These are phyloP conservation scores for Elgaria multicarinata DNA, from an alignment of 2,113 vertebrate genomes.

Conservation along the genomic window DNA sequence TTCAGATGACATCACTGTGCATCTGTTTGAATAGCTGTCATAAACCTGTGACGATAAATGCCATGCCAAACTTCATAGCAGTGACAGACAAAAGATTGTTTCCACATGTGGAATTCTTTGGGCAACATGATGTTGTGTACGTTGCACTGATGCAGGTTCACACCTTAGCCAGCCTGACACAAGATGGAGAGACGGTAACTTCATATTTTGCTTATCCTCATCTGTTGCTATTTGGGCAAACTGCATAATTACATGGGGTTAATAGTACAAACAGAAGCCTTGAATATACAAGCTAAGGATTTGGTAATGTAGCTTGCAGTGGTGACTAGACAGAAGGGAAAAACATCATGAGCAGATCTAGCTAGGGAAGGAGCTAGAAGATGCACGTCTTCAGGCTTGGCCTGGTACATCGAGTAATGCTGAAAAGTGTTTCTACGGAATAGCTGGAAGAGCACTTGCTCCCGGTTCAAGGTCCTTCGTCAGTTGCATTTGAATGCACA, in stretches of 20 bases:
- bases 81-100: background rate
- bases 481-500: background rate
- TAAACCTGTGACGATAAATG: constrained; percentile 17
- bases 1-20: background rate
- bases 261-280: background rate
- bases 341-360: background rate
- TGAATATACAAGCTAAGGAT: background rate
- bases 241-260: background rate
- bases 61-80: constrained; percentile 14
- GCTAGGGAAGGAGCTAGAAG: background rate
- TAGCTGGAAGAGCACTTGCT: constrained; percentile 2
- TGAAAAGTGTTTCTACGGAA: background rate
- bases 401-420: background rate
- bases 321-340: background rate
- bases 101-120: background rate
- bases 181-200: background rate
- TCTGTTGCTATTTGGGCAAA: background rate
- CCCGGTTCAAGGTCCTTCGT: background rate
- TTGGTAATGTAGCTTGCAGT: background rate
- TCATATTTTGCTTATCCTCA: background rate
- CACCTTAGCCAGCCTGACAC: background rate
- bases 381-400: background rate
- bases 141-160: background rate
- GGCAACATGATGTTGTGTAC: background rate
- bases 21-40: background rate